A percentile compares a stretch with the other conserved stretches of the same genome.
Evolutionary conservation across 2,797 vertebrate species (phyloP).

Genomic region (Emys orbicularis): DNA sequence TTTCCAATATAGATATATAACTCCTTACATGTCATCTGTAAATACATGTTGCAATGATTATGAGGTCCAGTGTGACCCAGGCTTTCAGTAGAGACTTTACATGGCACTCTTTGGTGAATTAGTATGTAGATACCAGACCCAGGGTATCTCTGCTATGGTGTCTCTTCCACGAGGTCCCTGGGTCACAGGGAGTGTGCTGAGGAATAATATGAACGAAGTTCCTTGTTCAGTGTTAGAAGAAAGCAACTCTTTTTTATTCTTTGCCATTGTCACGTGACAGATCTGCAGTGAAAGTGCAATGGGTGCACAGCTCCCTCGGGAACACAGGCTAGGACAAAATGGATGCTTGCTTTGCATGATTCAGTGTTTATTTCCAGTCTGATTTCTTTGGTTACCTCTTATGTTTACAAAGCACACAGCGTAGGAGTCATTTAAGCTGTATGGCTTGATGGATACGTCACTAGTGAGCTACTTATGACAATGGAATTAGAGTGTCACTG

Average conservation of each 20-base stretch:
- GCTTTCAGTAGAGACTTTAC: not conserved
- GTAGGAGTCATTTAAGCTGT: conserved; percentile 10
- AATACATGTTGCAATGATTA: not conserved
- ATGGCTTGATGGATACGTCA: not conserved
- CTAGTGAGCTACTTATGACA: not conserved
- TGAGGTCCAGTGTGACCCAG: not conserved
- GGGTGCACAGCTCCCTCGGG: not conserved
- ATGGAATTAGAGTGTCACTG: not conserved
- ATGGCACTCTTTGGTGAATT: not conserved
- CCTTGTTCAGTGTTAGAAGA: not conserved
- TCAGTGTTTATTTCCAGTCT: not conserved
- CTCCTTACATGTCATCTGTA: not conserved
- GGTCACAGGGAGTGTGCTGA: not conserved
- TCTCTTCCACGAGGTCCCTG: not conserved
- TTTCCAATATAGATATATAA: not conserved
- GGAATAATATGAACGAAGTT: not conserved
- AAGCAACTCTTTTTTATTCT: not conserved
- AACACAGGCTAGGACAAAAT: not conserved
- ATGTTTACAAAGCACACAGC: not conserved
- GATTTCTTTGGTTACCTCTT: not conserved
- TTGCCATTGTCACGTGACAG: not conserved
- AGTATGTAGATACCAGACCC: not conserved
- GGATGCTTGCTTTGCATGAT: not conserved
- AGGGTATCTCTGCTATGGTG: not conserved
- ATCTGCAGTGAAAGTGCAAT: not conserved